Conservation (phyloP, 2,888 invertebrate genomes). For the Metacarcinus magister region DNA sequence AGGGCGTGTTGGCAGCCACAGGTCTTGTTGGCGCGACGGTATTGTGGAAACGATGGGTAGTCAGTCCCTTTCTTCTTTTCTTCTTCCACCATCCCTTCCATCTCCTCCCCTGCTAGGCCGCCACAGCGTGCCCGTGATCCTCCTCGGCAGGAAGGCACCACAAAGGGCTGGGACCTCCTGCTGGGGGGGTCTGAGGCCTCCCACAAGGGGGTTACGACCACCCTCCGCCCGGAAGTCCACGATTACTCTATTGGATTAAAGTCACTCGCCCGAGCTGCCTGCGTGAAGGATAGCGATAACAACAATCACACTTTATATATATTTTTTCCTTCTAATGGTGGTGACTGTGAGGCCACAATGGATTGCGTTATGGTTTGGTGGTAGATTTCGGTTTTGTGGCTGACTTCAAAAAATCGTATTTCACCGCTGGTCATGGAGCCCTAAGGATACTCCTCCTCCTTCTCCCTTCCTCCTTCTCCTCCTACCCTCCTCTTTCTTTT, state of each 20-base stretch:
- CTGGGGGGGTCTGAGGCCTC: slow-evolving; percentile 62
- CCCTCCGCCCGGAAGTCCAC: slow-evolving; percentile 66
- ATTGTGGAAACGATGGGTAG: slow-evolving; percentile 13
- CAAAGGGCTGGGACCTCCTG: slow-evolving; percentile 67
- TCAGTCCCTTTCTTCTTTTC: background rate
- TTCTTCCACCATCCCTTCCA: background rate
- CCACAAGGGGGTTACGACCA: slow-evolving; percentile 60
- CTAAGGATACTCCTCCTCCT: background rate
- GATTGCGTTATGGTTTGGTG: background rate
- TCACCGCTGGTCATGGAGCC: background rate
- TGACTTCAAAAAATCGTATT: slow-evolving; percentile 35
- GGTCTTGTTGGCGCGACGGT: background rate
- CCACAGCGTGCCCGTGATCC: slow-evolving; percentile 49
- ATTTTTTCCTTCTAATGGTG: background rate
- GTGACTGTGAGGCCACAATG: background rate
- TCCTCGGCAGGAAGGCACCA: slow-evolving; percentile 71
- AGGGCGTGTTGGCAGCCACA: slow-evolving; percentile 46
- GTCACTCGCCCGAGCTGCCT: slow-evolving; percentile 51
- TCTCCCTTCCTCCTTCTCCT: background rate
- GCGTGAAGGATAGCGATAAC: slow-evolving; percentile 47
- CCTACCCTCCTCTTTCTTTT: background rate
- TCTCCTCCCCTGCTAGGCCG: slow-evolving; percentile 26
- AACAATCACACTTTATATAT: slow-evolving; percentile 35
- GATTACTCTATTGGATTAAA: slow-evolving; percentile 71
- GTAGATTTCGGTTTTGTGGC: slow-evolving; percentile 22